These are phyloP conservation scores for Drosophila putrida DNA, from an alignment of 2,888 invertebrate species.

Conservation along the genomic window DNA sequence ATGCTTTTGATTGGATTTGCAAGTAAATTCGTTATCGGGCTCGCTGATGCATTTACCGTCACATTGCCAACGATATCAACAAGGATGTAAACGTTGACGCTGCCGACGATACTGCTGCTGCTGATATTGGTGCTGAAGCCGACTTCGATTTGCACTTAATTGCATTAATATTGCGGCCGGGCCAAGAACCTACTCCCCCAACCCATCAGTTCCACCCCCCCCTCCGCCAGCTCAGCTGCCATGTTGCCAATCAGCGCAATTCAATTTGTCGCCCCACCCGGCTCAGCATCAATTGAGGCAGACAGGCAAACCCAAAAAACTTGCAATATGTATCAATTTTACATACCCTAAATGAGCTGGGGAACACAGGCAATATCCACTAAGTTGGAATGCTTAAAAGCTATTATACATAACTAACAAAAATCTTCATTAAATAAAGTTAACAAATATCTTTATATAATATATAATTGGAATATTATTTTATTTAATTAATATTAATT, in stretches of 20 bases:
- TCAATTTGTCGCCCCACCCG: constrained; percentile 67
- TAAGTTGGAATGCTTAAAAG: too few species aligned
- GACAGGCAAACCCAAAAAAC: constrained; percentile 37
- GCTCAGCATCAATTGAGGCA: constrained; percentile 44
- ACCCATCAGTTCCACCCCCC: not conserved
- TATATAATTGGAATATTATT: too few species aligned
- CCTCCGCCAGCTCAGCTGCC: constrained; percentile 7
- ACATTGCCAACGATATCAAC: constrained; percentile 34
- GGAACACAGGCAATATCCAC: not conserved
- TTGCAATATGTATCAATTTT: constrained; percentile 53
- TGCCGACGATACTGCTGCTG: constrained; percentile 9
- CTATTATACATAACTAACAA: too few species aligned
- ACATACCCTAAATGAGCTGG: constrained; percentile 20
- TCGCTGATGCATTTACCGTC: constrained; percentile 67
- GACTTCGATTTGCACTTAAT: constrained; percentile 75
- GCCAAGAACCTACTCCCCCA: constrained; percentile 39
- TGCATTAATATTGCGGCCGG: constrained; percentile 75
- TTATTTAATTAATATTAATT: too few species aligned
- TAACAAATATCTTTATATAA: too few species aligned
- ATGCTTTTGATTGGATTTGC: constrained; percentile 72
- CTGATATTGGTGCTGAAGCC: constrained; percentile 16
- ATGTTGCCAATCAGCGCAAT: constrained; percentile 69
- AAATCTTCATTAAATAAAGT: too few species aligned
- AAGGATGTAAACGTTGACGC: constrained; percentile 52
- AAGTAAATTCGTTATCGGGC: constrained; percentile 70